Conservation (phyloP, 2,888 invertebrate species). For the Cryptocephalus moraei region DNA sequence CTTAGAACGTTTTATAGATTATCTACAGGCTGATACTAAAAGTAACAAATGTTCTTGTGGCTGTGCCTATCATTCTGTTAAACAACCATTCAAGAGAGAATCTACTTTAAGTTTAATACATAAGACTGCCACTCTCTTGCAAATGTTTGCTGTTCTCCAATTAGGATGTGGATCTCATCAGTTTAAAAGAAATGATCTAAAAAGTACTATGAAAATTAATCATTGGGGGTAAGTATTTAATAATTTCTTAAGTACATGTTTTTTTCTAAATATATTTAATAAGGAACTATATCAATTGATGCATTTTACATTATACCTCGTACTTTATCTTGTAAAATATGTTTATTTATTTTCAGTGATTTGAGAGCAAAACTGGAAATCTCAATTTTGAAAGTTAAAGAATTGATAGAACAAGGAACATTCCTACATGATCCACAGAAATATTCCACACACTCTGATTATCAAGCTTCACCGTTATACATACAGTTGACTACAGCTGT, state of each 20-base stretch:
- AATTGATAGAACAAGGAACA: constrained; percentile 45
- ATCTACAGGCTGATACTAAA: constrained; percentile 75
- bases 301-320: too few species aligned
- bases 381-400: constrained; percentile 64
- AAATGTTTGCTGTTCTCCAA: constrained; percentile 87
- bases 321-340: too few species aligned
- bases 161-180: constrained; percentile 69
- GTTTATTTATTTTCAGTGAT: constrained; percentile 48
- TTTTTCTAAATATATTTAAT: too few species aligned
- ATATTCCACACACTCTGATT: constrained; percentile 22
- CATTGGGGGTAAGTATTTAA: constrained; percentile 70
- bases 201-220: constrained; percentile 73
- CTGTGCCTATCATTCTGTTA: constrained; percentile 38
- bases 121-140: constrained; percentile 79
- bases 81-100: constrained; percentile 33
- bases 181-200: constrained; percentile 70
- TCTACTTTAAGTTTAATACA: constrained; percentile 71
- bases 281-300: too few species aligned
- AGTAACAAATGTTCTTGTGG: constrained; percentile 38
- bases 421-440: too few species aligned
- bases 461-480: constrained; percentile 46
- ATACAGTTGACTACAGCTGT: constrained; percentile 82
- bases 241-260: too few species aligned
- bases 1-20: constrained; percentile 91
- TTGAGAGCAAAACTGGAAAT: constrained; percentile 86